Base-by-base conservation (phyloP, 1,140 invertebrate species). In the Drosophila orosa region DNA sequence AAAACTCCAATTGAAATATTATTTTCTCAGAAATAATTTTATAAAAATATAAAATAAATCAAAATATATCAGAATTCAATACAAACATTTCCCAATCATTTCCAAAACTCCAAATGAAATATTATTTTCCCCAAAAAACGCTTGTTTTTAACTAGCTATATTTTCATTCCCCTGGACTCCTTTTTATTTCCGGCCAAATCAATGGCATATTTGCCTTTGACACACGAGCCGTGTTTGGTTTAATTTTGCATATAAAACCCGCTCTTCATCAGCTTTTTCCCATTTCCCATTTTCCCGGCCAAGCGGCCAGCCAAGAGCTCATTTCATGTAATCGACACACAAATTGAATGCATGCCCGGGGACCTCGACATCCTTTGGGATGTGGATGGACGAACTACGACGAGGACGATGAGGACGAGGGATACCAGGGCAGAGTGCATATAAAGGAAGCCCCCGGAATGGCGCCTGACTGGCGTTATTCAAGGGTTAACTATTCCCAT, bases 171-270 rank as follows among this genome's bases (percentile, higher is more conserved):
- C 31, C 31, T 29, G 10, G 31, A 67, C 63, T 67, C 48, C 5
- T 22, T 22, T 25, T 66, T 39, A 42, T 74, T 62, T 19, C 60
- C 50, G 12, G 6, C 27, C 35, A 78, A 78, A 72, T 78, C 74
- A 62, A 55, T 77, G 19, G 54, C 31, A 57, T 56, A 60, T 76
- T 67, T 56, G 25, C 50, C 42, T 56, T 48, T 77, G 56, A 77
- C 35, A 60, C 39, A 35, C 48, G 31, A 42, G 40, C 55, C 63
- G 37, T 58, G 40, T 63, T 80, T 80, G 63, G 71, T 44, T 80
- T 80, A 80, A 80, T 80, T 80, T 80, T 63, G 61, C 78, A 80
- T 63, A 76, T 79, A 52, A 67, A 66, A 52, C 44, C 35, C 44
- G 25, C 25, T n/a, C 50, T 19, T 48, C 33, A 57, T 33, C 60